phyloP scores from a whole-genome alignment of 1,140 invertebrate genomes.

The Drosophila aff. region DNA sequence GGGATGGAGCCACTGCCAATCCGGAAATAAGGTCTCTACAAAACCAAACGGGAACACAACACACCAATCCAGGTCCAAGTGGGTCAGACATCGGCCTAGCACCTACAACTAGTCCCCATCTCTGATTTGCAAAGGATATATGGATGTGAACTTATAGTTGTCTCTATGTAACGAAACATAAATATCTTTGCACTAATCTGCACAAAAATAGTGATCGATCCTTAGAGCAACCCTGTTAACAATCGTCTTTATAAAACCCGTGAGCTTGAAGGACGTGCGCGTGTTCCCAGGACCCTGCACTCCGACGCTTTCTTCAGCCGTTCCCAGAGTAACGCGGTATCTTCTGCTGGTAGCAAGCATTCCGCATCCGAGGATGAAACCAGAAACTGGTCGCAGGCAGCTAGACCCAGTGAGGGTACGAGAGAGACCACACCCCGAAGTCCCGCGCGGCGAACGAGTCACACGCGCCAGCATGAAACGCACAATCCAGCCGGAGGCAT shows the following conservation, averaged over 20 bases:
- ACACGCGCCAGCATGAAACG: constrained; percentile 73
- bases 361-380: not conserved
- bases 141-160: not conserved
- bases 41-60: too few relatives aligned
- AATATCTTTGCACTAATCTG: not conserved
- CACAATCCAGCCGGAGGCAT: constrained; percentile 5
- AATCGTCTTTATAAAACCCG: not conserved
- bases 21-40: too few relatives aligned
- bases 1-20: too few relatives aligned
- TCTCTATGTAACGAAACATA: not conserved
- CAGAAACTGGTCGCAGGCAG: constrained; percentile 46
- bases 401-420: constrained; percentile 8
- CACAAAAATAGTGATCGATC: not conserved
- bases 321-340: not conserved
- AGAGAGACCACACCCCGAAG: constrained; percentile 49
- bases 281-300: constrained; percentile 27
- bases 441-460: constrained; percentile 50
- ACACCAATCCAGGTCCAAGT: too few relatives aligned
- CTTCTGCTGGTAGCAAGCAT: constrained; percentile 39
- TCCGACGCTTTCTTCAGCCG: not conserved
- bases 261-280: not conserved
- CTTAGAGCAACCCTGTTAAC: not conserved
- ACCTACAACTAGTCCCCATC: too few relatives aligned
- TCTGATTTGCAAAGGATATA: not conserved
- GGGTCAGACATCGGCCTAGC: too few relatives aligned